Base-by-base conservation (phyloP, 2,113 vertebrate species). In the Ondatra zibethicus region DNA sequence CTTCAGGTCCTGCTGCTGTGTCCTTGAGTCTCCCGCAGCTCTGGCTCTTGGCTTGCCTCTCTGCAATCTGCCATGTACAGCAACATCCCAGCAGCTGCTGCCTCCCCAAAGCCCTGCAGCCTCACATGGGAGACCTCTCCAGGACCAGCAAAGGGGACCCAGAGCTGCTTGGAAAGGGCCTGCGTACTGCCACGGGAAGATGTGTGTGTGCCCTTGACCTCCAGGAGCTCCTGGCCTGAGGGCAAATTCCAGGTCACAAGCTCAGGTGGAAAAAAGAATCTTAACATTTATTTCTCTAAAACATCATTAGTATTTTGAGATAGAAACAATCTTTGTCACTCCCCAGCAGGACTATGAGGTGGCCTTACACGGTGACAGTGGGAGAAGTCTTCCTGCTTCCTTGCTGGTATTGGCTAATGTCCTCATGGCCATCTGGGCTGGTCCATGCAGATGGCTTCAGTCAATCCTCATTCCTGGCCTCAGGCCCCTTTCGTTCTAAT, bases 21-120 rank as follows among this genome's bases (percentile, higher is more conserved):
- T 97, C 97, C 98, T 97, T 97, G 94, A 98, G 86, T 39, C 89
- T 96, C 96, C 96, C 31, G 80, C 85, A 2, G 21, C 45, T 63
- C 96, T 76, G 50, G 45, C 17, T 65, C 95, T 97, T 96, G 96
- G 95, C 97, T 52, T 21, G 6, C 86, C 50, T 39, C 45, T 70
- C 91, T 39, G 10, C 95, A 96, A 96, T 97, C 97, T 98, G 97
- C 91, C 4, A 0, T 7, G 16, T 13, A 86, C 61, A 89, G 47
- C 86, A 77, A 58, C 82, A 73, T 66, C 65, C 55, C 55, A 9
- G 55, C 17, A 65, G 55, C 84, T 84, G 33, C 88, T 77, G 19
- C 61, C 58, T 52, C 66, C n/a, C n/a, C 21, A 0, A 13, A 14
- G 84, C 29, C 80, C 66, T n/a, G 10, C 11, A 31, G 68, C 50